These are phyloP conservation scores for Yponomeuta plumbellus DNA, from an alignment of 2,888 invertebrate species.

Conservation along the genomic window DNA sequence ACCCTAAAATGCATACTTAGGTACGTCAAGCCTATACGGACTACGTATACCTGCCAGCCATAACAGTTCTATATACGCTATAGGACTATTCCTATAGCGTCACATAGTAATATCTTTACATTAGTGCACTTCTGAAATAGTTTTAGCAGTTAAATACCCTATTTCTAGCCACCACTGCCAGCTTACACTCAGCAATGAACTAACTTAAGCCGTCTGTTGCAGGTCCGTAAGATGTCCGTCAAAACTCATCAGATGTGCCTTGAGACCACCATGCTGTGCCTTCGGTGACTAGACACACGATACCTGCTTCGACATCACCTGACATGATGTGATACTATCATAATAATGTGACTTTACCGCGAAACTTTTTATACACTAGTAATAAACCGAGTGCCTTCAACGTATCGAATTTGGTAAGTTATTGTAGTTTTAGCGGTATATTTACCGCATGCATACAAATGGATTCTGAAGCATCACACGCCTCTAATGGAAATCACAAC, in stretches of 20 bases:
- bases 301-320: constrained; percentile 51
- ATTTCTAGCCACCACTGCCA: no score
- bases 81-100: no score
- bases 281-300: constrained; percentile 49
- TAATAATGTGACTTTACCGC: constrained; percentile 27
- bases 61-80: no score
- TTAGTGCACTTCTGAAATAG: no score
- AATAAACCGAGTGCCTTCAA: constrained; percentile 39
- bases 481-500: constrained; percentile 38
- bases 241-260: constrained; percentile 38
- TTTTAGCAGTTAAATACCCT: no score
- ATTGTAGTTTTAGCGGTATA: constrained; percentile 22
- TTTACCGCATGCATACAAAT: constrained; percentile 55
- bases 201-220: constrained; percentile 25
- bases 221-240: constrained; percentile 50
- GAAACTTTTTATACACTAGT: constrained; percentile 31
- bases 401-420: constrained; percentile 32
- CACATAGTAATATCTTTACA: no score
- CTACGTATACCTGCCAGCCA: no score
- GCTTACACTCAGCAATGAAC: no score
- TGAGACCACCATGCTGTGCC: constrained; percentile 38
- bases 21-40: no score
- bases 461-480: constrained; percentile 53
- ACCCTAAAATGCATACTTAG: no score
- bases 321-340: constrained; percentile 32